Evolutionary conservation across 2,113 vertebrate genomes (phyloP).

Genomic region (Dascyllus trimaculatus): DNA sequence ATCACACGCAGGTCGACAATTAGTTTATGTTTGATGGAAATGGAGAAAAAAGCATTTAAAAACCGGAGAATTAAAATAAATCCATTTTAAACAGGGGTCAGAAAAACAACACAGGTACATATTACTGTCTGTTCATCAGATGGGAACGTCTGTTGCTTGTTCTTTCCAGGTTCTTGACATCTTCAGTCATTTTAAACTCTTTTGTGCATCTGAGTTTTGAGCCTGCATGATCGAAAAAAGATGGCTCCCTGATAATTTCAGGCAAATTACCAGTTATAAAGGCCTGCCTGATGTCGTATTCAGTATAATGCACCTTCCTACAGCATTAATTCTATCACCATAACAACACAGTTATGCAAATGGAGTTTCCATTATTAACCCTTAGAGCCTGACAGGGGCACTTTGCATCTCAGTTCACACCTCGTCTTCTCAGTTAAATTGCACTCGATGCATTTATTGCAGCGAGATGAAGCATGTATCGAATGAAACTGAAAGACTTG

Average conservation of each 20-base stretch:
- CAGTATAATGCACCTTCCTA: neutral
- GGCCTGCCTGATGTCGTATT: neutral
- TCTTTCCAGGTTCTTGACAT: neutral
- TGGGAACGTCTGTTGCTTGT: neutral
- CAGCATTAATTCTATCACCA: neutral
- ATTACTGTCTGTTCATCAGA: neutral
- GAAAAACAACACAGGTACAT: neutral
- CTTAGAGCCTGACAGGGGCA: no score
- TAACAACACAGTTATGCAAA: neutral
- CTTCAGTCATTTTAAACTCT: neutral
- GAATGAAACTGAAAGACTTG: no score
- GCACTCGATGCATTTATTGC: no score
- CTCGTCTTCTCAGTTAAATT: no score
- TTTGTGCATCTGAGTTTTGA: neutral
- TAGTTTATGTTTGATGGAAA: neutral
- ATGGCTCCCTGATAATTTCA: neutral
- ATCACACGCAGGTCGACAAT: neutral
- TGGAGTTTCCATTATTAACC: no score
- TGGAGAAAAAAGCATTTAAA: neutral
- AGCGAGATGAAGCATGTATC: no score
- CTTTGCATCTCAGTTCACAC: no score
- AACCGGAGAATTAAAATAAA: neutral
- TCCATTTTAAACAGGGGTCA: neutral
- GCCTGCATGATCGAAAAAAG: conserved; percentile 4
- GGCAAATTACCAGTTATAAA: conserved; percentile 1